These are phyloP conservation scores for Champsocephalus gunnari DNA, from an alignment of 2,797 vertebrate genomes.

Conservation along the genomic window DNA sequence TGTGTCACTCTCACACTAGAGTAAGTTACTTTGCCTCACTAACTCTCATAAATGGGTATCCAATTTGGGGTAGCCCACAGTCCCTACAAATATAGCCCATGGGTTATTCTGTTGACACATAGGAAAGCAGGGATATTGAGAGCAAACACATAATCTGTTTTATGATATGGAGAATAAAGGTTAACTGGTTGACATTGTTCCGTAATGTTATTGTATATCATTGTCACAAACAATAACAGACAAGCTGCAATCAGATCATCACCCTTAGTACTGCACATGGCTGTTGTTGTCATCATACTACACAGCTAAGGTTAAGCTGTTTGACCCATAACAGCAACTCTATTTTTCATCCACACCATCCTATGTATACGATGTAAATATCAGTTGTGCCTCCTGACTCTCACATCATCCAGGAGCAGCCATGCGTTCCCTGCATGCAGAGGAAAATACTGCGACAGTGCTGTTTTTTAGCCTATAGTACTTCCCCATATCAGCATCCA, in stretches of 20 bases:
- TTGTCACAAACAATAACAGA: background rate
- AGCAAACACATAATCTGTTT: background rate
- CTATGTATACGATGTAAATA: slow-evolving; percentile 16
- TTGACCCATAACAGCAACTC: slow-evolving; percentile 37
- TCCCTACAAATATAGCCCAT: background rate
- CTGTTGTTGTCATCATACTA: background rate
- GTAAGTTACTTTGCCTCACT: slow-evolving; percentile 8
- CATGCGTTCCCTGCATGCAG: slow-evolving; percentile 77
- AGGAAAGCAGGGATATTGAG: background rate
- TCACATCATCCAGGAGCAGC: slow-evolving; percentile 61
- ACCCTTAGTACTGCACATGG: background rate
- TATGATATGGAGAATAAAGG: background rate
- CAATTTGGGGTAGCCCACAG: slow-evolving; percentile 1
- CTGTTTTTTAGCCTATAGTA: slow-evolving; percentile 14
- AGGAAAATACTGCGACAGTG: slow-evolving; percentile 82
- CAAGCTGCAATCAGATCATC: background rate
- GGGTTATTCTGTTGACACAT: background rate
- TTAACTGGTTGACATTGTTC: background rate
- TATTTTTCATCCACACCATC: background rate
- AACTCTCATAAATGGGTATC: background rate
- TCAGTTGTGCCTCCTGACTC: slow-evolving; percentile 35
- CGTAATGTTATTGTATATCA: background rate
- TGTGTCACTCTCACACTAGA: slow-evolving; percentile 15
- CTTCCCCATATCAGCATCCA: slow-evolving; percentile 16
- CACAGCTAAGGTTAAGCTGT: slow-evolving; percentile 34